Base-by-base conservation (phyloP, 2,797 vertebrate species). In the Agapornis canus region DNA sequence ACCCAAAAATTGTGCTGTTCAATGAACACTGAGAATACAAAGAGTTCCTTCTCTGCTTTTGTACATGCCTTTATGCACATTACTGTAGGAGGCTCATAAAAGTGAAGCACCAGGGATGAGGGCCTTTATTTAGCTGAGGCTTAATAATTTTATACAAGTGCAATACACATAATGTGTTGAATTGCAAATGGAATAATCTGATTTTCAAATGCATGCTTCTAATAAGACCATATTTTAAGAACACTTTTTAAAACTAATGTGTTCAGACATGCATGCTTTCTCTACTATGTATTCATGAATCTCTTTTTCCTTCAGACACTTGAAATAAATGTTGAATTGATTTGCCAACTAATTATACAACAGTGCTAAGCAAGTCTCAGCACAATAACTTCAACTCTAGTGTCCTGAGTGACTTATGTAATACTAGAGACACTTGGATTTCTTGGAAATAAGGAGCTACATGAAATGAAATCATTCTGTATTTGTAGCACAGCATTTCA, bases 301-400 rank as follows among this genome's bases (percentile, higher is more conserved):
- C 20, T 45, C 20, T 40, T 83, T 90, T 65, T 91, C 64, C 60
- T 71, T 90, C 48, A n/a, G 20, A 61, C 16, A n/a, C 60, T 94
- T 71, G 39, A 91, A 92, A 96, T 89, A 87, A 76, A 87, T 70
- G 76, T 89, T 90, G 68, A 79, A 92, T 77, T 86, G 68, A 72
- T 47, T 70, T 81, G 61, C 59, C 68, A 83, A 13, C 81, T 96
- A 91, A 93, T 78, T 90, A 94, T 47, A 86, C 63, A 77, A 65
- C 51, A 68, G 47, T 52, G 37, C 27, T 80, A 76, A 82, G 63
- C 52, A 76, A 72, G 52, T 39, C 45, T 61, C 40, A 65, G 61
- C 54, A 52, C 32, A 81, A 22, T 40, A 66, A 70, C 52, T 70
- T 88, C 42, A 86, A 25, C 47, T 71, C 11, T 23, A 60, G n/a